phyloP scores from a whole-genome alignment of 2,888 invertebrate species.

The Parnassius smintheus region DNA sequence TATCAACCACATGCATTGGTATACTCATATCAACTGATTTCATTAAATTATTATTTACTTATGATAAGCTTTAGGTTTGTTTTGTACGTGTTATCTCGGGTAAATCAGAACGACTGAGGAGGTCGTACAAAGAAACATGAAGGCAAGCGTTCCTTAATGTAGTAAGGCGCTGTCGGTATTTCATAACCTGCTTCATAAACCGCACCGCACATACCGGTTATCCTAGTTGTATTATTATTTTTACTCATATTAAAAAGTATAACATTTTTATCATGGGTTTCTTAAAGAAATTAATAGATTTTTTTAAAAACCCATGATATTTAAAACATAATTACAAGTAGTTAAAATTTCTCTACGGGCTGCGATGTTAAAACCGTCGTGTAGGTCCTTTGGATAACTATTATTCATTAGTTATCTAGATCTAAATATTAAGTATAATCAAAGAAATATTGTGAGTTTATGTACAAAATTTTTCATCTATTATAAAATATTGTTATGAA shows the following conservation, averaged over 20 bases:
- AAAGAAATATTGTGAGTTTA: too few relatives aligned
- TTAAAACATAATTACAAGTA: too few relatives aligned
- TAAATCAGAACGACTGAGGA: slow-evolving; percentile 7
- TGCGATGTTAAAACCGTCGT: too few relatives aligned
- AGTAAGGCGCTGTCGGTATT: background rate
- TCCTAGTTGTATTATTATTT: background rate
- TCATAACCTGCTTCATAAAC: slow-evolving; percentile 17
- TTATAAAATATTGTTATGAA: too few relatives aligned
- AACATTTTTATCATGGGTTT: background rate
- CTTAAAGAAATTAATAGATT: too few relatives aligned
- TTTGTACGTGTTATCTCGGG: slow-evolving; percentile 9
- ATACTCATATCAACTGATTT: slow-evolving; percentile 13
- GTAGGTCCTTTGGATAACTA: too few relatives aligned
- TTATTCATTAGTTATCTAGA: too few relatives aligned
- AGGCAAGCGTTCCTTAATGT: slow-evolving; percentile 5
- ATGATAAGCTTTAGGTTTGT: slow-evolving; percentile 23
- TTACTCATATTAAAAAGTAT: background rate
- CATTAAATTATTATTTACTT: slow-evolving; percentile 14
- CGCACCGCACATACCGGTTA: slow-evolving; percentile 11
- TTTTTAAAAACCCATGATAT: too few relatives aligned
- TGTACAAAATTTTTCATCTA: too few relatives aligned
- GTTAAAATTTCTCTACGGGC: too few relatives aligned
- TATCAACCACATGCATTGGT: background rate
- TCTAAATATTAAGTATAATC: too few relatives aligned
- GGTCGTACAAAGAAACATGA: slow-evolving; percentile 8